Evolutionary conservation across 2,888 invertebrate genomes (phyloP).

Genomic region (Acleris emargana): DNA sequence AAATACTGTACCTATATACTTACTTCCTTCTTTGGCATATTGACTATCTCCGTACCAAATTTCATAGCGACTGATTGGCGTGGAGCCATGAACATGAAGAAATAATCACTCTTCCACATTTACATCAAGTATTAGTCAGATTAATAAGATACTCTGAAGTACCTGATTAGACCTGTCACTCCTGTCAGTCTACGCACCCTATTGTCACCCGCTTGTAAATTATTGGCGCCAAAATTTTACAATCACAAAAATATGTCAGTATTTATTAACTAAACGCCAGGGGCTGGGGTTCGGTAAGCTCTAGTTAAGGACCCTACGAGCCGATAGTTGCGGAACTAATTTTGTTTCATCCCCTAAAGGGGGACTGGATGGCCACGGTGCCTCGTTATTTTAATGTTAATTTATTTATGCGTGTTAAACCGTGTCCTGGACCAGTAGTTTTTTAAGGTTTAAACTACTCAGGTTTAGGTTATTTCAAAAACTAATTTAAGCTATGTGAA

Average conservation of each 20-base stretch:
- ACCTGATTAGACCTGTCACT: too few relatives aligned
- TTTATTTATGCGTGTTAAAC: conserved; percentile 36
- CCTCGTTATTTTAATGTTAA: conserved; percentile 37
- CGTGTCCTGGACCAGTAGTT: conserved; percentile 22
- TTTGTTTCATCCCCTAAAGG: conserved; percentile 56
- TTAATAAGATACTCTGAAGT: too few relatives aligned
- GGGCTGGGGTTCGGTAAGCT: conserved; percentile 37
- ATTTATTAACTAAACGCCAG: conserved; percentile 38
- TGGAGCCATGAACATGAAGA: too few relatives aligned
- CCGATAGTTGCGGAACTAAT: conserved; percentile 60
- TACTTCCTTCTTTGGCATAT: too few relatives aligned
- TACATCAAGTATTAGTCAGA: too few relatives aligned
- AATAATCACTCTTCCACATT: too few relatives aligned
- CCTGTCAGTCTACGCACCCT: too few relatives aligned
- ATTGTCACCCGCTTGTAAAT: background rate
- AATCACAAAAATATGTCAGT: conserved; percentile 11
- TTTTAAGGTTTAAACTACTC: conserved; percentile 11
- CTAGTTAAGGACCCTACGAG: conserved; percentile 44
- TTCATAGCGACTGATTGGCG: too few relatives aligned
- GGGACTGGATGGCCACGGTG: conserved; percentile 38
- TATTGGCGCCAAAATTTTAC: background rate
- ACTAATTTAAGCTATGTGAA: too few relatives aligned
- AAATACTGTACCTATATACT: too few relatives aligned
- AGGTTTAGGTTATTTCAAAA: background rate
- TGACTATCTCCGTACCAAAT: too few relatives aligned